Percentiles rank a stretch among this genome's conserved stretches.
Conservation (phyloP, 2,888 invertebrate species). For the Torymus auratus region DNA sequence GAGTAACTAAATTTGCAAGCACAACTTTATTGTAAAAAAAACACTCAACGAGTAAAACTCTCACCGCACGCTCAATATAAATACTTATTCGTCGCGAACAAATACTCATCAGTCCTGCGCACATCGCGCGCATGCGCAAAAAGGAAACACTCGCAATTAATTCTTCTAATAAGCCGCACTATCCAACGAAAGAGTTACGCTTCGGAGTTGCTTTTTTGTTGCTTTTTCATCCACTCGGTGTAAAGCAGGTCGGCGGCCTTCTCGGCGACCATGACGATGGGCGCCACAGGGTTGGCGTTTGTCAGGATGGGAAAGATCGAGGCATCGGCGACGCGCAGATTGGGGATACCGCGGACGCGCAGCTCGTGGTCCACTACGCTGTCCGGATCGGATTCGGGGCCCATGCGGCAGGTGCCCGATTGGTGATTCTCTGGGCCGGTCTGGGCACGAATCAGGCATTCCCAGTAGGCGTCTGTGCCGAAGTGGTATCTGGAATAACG, state of each 20-base stretch:
- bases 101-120: no score
- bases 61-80: no score
- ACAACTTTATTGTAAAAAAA: no score
- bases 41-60: no score
- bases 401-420: constrained; percentile 81
- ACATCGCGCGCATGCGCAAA: no score
- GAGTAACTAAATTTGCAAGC: no score
- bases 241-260: constrained; percentile 83
- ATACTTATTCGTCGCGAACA: no score
- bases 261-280: constrained; percentile 85
- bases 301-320: constrained; percentile 83
- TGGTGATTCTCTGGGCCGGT: constrained; percentile 84
- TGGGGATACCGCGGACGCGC: constrained; percentile 80
- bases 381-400: constrained; percentile 76
- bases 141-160: no score
- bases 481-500: constrained; percentile 76
- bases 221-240: constrained; percentile 74
- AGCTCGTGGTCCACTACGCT: constrained; percentile 81
- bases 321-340: constrained; percentile 83
- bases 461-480: constrained; percentile 83
- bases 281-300: constrained; percentile 83
- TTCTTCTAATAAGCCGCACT: no score
- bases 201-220: background rate
- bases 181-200: no score
- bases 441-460: constrained; percentile 80